These are phyloP conservation scores for Margaritifera margaritifera DNA, from an alignment of 2,888 invertebrate genomes.

Conservation along the genomic window DNA sequence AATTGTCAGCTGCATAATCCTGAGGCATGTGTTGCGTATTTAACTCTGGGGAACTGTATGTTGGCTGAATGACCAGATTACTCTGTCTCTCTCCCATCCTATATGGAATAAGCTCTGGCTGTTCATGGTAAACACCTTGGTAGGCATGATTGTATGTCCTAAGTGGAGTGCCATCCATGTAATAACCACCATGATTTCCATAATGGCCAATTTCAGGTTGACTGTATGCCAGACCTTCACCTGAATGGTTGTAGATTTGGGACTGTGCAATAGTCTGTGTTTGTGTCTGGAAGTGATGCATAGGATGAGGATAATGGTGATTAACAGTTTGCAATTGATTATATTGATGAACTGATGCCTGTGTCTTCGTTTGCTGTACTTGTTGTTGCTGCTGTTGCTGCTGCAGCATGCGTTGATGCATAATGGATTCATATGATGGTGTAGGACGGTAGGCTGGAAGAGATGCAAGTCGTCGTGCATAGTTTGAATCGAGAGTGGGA, in stretches of 20 bases:
- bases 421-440: constrained; percentile 95
- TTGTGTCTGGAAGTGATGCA: not conserved
- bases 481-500: constrained; percentile 39
- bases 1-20: constrained; percentile 47
- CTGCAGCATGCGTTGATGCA: constrained; percentile 78
- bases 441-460: constrained; percentile 80
- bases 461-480: constrained; percentile 49
- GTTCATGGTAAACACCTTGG: constrained; percentile 27
- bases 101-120: constrained; percentile 45
- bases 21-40: constrained; percentile 60
- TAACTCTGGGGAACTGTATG: constrained; percentile 72
- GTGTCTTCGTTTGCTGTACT: constrained; percentile 3
- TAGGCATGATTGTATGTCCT: constrained; percentile 37
- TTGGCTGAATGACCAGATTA: constrained; percentile 67
- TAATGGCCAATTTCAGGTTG: constrained; percentile 42
- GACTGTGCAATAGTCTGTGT: constrained; percentile 47
- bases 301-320: too few species aligned
- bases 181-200: constrained; percentile 44
- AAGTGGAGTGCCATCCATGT: constrained; percentile 55
- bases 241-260: constrained; percentile 53
- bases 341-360: too few species aligned
- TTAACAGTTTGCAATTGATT: too few species aligned
- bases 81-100: constrained; percentile 52
- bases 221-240: constrained; percentile 43
- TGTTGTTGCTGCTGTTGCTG: constrained; percentile 25